Conservation (phyloP, 2,113 vertebrate genomes). For the Labeo catla region DNA sequence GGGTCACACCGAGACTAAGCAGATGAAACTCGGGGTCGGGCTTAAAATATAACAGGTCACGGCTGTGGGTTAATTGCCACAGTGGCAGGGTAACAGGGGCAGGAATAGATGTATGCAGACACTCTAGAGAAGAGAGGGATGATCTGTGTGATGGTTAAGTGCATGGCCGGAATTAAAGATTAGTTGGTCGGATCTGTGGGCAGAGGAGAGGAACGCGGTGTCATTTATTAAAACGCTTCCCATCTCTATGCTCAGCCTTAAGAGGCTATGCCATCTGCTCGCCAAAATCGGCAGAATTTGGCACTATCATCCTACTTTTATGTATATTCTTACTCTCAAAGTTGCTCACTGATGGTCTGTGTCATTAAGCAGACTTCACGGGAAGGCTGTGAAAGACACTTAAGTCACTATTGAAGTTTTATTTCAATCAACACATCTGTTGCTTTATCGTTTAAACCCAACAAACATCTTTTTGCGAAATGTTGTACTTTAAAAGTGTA, state of each 20-base stretch:
- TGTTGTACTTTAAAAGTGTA: neutral
- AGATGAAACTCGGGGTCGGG: constrained; percentile 50
- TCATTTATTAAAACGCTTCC: constrained; percentile 17
- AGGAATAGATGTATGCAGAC: constrained; percentile 69
- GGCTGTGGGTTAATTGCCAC: constrained; percentile 76
- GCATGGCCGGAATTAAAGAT: constrained; percentile 68
- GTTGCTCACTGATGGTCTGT: neutral
- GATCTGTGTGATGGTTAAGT: constrained; percentile 58
- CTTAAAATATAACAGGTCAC: constrained; percentile 75
- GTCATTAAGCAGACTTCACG: neutral
- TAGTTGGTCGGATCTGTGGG: constrained; percentile 63
- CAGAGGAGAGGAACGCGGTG: constrained; percentile 52
- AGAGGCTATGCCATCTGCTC: neutral
- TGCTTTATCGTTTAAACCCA: neutral
- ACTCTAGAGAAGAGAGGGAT: constrained; percentile 66
- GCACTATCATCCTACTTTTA: neutral
- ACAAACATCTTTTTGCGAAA: neutral
- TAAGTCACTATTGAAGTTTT: constrained; percentile 41
- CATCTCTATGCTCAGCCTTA: neutral
- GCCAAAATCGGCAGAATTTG: neutral
- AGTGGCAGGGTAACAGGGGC: constrained; percentile 70
- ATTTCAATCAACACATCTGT: neutral
- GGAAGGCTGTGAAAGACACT: neutral
- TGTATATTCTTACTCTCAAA: neutral
- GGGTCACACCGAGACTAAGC: constrained; percentile 39